Base-by-base conservation (phyloP, 2,888 invertebrate genomes). In the Microctonus aethiopoides region DNA sequence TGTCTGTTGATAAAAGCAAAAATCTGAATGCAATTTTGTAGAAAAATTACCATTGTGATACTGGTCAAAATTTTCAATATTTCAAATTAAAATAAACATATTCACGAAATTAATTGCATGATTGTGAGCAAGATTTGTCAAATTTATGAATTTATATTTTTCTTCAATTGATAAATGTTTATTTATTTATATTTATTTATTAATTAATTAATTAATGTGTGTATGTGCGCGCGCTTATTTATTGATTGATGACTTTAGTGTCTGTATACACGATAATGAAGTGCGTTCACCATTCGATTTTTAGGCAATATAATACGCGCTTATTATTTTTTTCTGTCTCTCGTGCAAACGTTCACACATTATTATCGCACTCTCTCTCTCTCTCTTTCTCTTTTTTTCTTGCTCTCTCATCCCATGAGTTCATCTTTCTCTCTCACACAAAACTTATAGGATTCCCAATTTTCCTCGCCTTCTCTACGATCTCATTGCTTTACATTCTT, bases 401-500 rank as follows among this genome's bases (percentile, higher is more conserved):
- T 62, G 60, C n/a, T n/a, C n/a, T n/a, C n/a, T n/a, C n/a, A n/a
- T n/a, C n/a, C n/a, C n/a, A n/a, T n/a, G n/a, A n/a, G n/a, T n/a
- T n/a, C n/a, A n/a, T n/a, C n/a, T n/a, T n/a, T n/a, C n/a, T 26
- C 70, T 66, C 36, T 61, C 32, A 32, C 11, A 32, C 20, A 11
- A 34, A 59, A 34, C 34, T 34, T 34, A 59, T 6, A 20, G 16
- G 16, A 46, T 7, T 46, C 39, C 7, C 65, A 73, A 73, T 76
- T 74, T 77, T 74, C 77, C 76, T 77, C 71, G 75, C 71, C 72
- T 46, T 65, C 69, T 34, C n/a, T 60, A 20, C 13, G 54, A 22
- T 13, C 13, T 56, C 13, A 29, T 7, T 7, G 16, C 9, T 16
- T 46, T 46, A 26, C 66, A 41, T 34, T 46, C 34, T 29, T 60